Evolutionary conservation across 2,113 vertebrate genomes (phyloP).

Genomic region (Chiloscyllium plagiosum): DNA sequence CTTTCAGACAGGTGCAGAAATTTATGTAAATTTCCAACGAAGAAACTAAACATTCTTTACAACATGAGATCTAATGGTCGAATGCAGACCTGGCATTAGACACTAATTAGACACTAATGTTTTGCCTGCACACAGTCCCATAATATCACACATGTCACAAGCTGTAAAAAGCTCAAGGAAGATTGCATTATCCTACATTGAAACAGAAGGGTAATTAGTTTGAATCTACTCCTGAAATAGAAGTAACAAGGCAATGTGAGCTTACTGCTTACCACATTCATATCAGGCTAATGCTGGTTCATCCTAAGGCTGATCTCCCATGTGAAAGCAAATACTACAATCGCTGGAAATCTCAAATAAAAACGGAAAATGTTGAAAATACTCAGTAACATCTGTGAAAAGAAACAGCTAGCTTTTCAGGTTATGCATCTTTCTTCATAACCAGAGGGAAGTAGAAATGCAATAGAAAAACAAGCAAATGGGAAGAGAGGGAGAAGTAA

Average conservation of each 20-base stretch:
- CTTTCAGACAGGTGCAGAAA: neutral
- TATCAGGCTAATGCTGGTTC: too few relatives aligned
- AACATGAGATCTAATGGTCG: neutral
- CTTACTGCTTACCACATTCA: neutral
- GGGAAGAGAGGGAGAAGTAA: too few relatives aligned
- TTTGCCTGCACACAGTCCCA: neutral
- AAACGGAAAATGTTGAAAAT: too few relatives aligned
- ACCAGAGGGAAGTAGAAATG: too few relatives aligned
- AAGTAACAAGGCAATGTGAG: neutral
- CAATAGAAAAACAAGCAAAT: too few relatives aligned
- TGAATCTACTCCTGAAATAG: neutral
- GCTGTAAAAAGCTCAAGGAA: neutral
- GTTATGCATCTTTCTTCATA: too few relatives aligned
- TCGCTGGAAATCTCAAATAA: too few relatives aligned
- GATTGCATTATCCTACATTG: neutral
- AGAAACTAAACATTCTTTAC: neutral
- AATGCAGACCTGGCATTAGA: neutral
- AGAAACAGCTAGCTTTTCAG: too few relatives aligned
- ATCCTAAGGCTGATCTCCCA: neutral
- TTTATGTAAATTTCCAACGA: neutral
- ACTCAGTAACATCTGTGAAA: too few relatives aligned
- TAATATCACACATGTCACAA: neutral
- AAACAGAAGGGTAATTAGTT: neutral
- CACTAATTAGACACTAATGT: neutral
- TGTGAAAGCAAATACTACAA: neutral